A percentile compares a stretch with the other conserved stretches of the same genome.
Evolutionary conservation across 2,797 vertebrate genomes (phyloP).

Genomic region (Clarias laeviceps): DNA sequence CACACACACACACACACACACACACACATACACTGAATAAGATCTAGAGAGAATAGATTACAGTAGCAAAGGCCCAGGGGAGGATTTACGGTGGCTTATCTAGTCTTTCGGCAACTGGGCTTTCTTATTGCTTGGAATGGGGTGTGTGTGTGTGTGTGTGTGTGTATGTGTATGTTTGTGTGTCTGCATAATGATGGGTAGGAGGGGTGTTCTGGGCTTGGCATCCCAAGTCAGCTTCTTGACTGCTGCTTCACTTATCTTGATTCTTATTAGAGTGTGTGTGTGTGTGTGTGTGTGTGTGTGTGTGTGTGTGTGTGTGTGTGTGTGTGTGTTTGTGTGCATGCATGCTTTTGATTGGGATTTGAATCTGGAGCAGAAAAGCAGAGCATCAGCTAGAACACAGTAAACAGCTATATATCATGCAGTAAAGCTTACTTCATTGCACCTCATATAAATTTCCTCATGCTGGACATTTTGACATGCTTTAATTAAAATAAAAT

Average conservation of each 20-base stretch:
- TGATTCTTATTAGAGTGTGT: background rate
- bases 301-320: background rate
- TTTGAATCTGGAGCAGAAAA: background rate
- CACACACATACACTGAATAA: constrained; percentile 26
- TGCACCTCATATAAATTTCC: background rate
- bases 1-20: constrained; percentile 22
- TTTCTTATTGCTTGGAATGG: constrained; percentile 7
- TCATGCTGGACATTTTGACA: background rate
- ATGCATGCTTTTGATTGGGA: background rate
- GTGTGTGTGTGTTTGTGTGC: background rate
- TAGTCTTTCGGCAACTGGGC: constrained; percentile 16
- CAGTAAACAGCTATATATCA: background rate
- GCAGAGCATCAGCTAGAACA: background rate
- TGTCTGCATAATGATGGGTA: background rate
- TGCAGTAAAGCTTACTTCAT: background rate
- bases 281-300: background rate
- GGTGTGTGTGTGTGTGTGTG: background rate
- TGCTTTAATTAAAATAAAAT: background rate
- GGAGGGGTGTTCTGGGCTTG: background rate
- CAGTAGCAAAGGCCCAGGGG: constrained; percentile 8
- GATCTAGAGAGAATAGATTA: constrained; percentile 17
- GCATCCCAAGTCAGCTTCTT: background rate
- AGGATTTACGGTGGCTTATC: background rate
- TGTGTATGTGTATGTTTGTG: background rate
- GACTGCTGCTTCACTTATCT: background rate